These are phyloP conservation scores for Xylota sylvarum DNA, from an alignment of 2,888 invertebrate species.

Conservation along the genomic window DNA sequence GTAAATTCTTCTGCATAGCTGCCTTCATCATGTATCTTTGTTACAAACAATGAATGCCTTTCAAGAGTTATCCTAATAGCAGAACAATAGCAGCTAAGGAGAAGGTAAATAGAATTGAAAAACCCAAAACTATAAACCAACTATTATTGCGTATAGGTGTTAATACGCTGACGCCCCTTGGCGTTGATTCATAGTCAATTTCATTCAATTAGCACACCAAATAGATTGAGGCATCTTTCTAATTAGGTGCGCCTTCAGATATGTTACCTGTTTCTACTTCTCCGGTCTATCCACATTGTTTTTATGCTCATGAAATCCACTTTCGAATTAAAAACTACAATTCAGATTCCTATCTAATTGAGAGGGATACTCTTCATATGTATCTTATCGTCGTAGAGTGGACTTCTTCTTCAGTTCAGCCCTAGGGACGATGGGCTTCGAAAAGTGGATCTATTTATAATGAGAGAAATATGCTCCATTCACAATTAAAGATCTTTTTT, in stretches of 20 bases:
- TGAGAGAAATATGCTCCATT: neutral
- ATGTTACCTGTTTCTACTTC: neutral
- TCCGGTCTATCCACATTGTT: neutral
- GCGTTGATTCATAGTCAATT: neutral
- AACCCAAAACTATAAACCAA: neutral
- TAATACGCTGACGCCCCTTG: conserved; percentile 5
- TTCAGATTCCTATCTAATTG: neutral
- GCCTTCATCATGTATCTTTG: no score
- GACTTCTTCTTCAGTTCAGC: neutral
- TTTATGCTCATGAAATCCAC: neutral
- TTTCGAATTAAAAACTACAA: no score
- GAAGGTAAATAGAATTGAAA: neutral
- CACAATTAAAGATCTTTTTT: neutral
- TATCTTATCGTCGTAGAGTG: neutral
- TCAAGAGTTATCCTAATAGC: no score
- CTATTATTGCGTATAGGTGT: neutral
- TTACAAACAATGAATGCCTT: no score
- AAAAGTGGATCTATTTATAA: neutral
- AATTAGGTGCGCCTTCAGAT: neutral
- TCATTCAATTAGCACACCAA: neutral
- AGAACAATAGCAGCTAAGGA: no score
- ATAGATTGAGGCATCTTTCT: neutral
- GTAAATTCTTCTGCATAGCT: no score
- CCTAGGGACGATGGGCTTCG: no score
- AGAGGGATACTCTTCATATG: neutral